Conservation (phyloP, 2,797 vertebrate genomes). For the Orestias chungarensis region DNA sequence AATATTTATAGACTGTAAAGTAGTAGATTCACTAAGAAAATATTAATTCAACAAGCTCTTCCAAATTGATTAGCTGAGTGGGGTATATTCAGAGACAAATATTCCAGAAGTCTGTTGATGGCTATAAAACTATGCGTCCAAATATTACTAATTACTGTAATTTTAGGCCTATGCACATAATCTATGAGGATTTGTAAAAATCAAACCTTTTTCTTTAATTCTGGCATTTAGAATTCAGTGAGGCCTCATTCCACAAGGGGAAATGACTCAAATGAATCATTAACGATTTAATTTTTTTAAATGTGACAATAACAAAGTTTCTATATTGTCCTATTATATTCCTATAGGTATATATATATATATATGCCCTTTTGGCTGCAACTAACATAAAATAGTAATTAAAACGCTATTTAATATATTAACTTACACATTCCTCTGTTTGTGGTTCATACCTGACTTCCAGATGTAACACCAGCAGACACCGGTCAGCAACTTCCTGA, state of each 20-base stretch:
- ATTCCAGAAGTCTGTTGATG: not conserved
- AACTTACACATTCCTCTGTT: not conserved
- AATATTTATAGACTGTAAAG: not conserved
- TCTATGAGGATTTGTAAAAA: not conserved
- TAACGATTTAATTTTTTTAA: no score
- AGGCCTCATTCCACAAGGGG: not conserved
- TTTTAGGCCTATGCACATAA: not conserved
- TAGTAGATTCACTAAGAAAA: not conserved
- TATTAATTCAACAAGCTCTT: not conserved
- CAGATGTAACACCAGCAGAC: conserved; percentile 92
- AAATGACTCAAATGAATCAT: not conserved
- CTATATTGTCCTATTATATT: no score
- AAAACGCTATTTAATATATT: not conserved
- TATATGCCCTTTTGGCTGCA: not conserved
- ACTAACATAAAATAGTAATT: not conserved
- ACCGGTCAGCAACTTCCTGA: conserved; percentile 95
- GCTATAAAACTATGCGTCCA: not conserved
- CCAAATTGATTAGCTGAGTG: not conserved
- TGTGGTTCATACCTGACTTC: conserved; percentile 89
- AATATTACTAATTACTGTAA: not conserved
- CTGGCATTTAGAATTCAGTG: not conserved
- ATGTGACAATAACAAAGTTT: no score
- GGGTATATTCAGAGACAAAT: not conserved
- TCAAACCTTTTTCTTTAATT: not conserved
- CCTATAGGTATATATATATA: no score